These are phyloP conservation scores for Leptopilina myrica DNA, from an alignment of 2,888 invertebrate species.

Conservation along the genomic window DNA sequence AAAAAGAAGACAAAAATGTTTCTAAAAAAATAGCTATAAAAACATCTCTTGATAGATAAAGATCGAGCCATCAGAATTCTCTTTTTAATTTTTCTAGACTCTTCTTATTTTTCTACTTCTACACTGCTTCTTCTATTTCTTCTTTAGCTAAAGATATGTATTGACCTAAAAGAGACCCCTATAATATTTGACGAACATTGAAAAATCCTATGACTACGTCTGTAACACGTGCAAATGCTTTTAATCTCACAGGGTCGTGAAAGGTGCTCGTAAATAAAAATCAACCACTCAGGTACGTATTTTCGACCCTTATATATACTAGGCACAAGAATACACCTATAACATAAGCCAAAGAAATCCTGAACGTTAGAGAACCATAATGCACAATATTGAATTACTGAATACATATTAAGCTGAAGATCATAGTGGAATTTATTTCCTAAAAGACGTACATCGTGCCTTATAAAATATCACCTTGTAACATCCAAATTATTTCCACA, in stretches of 20 bases:
- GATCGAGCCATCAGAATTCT: too few relatives aligned
- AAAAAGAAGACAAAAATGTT: too few relatives aligned
- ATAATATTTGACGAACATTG: neutral
- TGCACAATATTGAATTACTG: conserved; percentile 29
- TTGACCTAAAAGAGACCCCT: conserved; percentile 7
- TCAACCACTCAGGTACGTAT: conserved; percentile 31
- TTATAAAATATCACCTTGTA: neutral
- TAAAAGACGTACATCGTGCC: conserved; percentile 2
- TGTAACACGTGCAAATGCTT: conserved; percentile 19
- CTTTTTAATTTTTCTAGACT: too few relatives aligned
- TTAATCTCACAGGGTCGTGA: neutral
- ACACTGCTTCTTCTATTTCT: too few relatives aligned
- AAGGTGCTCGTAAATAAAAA: conserved; percentile 39
- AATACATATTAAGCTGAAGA: conserved; percentile 22
- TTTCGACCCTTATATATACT: neutral
- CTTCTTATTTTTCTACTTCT: too few relatives aligned
- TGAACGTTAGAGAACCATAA: conserved; percentile 24
- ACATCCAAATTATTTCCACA: conserved; percentile 8
- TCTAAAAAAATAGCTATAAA: too few relatives aligned
- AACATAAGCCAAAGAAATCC: conserved; percentile 6
- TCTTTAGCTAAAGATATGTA: neutral
- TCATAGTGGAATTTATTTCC: neutral
- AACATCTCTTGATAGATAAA: too few relatives aligned
- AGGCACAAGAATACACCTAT: neutral
- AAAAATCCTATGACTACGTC: conserved; percentile 12